These are phyloP conservation scores for Vanessa tameamea DNA, from an alignment of 1,140 invertebrate species.

Conservation along the genomic window DNA sequence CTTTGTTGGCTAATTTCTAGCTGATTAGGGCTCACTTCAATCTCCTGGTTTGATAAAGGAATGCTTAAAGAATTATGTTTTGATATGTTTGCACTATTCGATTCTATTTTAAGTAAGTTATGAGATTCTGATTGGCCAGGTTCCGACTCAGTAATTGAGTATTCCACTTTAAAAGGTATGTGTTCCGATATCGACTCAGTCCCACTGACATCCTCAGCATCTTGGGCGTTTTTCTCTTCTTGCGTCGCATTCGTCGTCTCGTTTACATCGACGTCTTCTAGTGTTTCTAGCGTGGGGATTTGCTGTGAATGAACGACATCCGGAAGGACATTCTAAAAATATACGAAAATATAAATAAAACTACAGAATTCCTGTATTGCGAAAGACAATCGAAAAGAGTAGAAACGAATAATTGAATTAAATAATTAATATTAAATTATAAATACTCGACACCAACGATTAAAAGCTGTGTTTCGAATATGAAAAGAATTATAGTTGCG, in stretches of 20 bases:
- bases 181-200: slow-evolving; percentile 73
- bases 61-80: slow-evolving; percentile 50
- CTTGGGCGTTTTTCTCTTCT: slow-evolving; percentile 38
- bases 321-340: slow-evolving; percentile 80
- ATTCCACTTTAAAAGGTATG: slow-evolving; percentile 64
- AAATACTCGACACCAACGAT: not conserved
- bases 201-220: slow-evolving; percentile 54
- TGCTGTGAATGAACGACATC: slow-evolving; percentile 78
- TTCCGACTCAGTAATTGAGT: slow-evolving; percentile 59
- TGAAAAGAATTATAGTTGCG: not conserved
- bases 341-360: slow-evolving; percentile 74
- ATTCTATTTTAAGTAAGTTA: slow-evolving; percentile 42
- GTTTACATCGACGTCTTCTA: slow-evolving; percentile 45
- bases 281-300: slow-evolving; percentile 55
- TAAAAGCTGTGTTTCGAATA: not conserved
- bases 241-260: slow-evolving; percentile 48
- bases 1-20: slow-evolving; percentile 53
- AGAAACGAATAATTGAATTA: not conserved
- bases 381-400: not conserved
- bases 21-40: slow-evolving; percentile 47
- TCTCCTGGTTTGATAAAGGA: slow-evolving; percentile 46
- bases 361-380: slow-evolving; percentile 24
- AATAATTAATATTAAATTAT: not conserved
- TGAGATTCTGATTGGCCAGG: slow-evolving; percentile 42
- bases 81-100: slow-evolving; percentile 41